Evolutionary conservation across 2,888 invertebrate species (phyloP).

Genomic region (Rotaria magnacalcarata): DNA sequence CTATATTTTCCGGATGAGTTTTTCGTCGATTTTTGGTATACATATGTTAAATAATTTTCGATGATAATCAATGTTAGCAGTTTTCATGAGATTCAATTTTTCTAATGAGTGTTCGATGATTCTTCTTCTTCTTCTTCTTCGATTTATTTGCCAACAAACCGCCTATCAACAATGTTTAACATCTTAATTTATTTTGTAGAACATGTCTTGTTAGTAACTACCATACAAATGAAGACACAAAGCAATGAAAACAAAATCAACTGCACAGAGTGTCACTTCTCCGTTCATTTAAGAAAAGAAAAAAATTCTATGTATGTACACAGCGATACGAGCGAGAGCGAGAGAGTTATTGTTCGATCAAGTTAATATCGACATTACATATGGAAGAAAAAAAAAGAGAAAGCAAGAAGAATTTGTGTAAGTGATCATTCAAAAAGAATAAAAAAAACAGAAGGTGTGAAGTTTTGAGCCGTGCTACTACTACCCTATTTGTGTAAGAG

Average conservation of each 20-base stretch:
- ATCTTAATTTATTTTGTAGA: not conserved
- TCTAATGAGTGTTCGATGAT: not conserved
- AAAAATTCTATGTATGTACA: not conserved
- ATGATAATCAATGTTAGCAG: not conserved
- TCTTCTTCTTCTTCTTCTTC: not conserved
- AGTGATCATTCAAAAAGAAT: conserved; percentile 1
- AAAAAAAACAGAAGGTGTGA: not conserved
- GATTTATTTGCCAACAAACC: not conserved
- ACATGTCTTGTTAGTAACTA: not conserved
- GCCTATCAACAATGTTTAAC: not conserved
- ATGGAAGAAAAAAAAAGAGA: not conserved
- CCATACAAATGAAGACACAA: not conserved
- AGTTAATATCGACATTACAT: not conserved
- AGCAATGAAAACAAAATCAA: not conserved
- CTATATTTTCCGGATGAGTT: not conserved
- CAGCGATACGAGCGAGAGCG: not conserved
- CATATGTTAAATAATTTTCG: not conserved
- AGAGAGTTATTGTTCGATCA: not conserved
- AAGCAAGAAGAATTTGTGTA: conserved; percentile 8
- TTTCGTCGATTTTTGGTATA: not conserved
- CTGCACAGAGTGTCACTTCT: not conserved
- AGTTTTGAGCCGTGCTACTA: not conserved
- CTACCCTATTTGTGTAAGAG: not conserved
- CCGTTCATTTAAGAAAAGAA: not conserved
- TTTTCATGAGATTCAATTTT: not conserved